Evolutionary conservation across 1,140 invertebrate genomes (phyloP).

Genomic region (Hesperophylax magnus): DNA sequence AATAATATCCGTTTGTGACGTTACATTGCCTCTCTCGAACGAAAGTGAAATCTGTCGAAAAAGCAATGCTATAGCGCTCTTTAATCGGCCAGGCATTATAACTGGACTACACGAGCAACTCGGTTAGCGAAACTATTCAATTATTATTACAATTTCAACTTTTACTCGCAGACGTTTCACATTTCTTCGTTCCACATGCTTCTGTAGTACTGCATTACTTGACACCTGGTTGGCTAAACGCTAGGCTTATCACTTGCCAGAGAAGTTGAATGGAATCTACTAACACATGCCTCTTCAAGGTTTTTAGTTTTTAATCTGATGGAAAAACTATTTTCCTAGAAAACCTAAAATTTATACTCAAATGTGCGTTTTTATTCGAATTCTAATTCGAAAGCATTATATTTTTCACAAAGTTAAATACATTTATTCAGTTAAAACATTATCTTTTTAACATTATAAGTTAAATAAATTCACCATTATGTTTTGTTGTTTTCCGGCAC

Average conservation of each 20-base stretch:
- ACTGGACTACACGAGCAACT: slow-evolving; percentile 30
- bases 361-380: no score
- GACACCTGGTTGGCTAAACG: not conserved
- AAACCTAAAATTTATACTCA: no score
- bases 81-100: slow-evolving; percentile 48
- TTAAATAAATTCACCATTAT: no score
- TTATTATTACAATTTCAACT: slow-evolving; percentile 48
- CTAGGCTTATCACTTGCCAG: not conserved
- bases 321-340: no score
- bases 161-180: slow-evolving; percentile 49
- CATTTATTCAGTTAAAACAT: no score
- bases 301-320: not conserved
- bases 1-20: slow-evolving; percentile 39
- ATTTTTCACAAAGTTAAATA: no score
- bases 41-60: slow-evolving; percentile 52
- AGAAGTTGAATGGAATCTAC: not conserved
- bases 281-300: slow-evolving; percentile 8
- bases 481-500: no score
- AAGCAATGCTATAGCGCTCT: slow-evolving; percentile 41
- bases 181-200: slow-evolving; percentile 41
- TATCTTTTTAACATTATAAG: no score
- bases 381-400: no score
- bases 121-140: slow-evolving; percentile 48
- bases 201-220: not conserved
- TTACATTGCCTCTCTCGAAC: slow-evolving; percentile 37